Base-by-base conservation (phyloP, 2,113 vertebrate species). In the Ochotona curzoniae region DNA sequence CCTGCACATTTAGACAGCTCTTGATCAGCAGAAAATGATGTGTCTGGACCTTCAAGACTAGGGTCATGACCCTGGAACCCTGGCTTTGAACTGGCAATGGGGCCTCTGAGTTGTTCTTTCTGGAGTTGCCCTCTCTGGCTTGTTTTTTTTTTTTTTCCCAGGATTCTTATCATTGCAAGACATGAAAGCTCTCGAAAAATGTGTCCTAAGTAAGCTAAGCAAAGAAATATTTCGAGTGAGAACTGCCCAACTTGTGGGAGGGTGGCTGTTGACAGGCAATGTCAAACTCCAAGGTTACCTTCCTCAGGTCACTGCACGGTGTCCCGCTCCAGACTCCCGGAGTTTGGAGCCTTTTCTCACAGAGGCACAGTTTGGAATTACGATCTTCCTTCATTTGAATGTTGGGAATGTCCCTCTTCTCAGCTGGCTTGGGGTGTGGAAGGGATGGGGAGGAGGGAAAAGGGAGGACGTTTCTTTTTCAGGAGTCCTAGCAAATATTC, bases 261-360 rank as follows among this genome's bases (percentile, higher is more conserved):
- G 66, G 11, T 25, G 30, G 13, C 38, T 25, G n/a, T 17, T 57
- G 17, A 12, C 26, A 38, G 38, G 20, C 38, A 47, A 20, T 0
- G 2, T 51, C 10, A 10, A 35, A 30, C 30, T 69, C 28, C n/a
- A 10, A 4, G 51, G n/a, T 15, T 14, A 25, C 18, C 2, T 44
- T 44, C 38, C 18, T 47, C 6, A 2, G 0, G 23, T 49, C 51
- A n/a, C 32, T 25, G 12, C 0, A 0, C 28, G 21, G 14, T 15
- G 35, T 26, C 38, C 4, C 1, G 4, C 28, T 12, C 15, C 17
- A n/a, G 13, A n/a, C 66, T 90, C 23, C 28, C 35, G 8, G 67
- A 76, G 93, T 11, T 61, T 8, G 7, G 17, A 20, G 15, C 3
- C 35, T 28, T 32, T 64, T 23, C 20, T 70, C 64, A 44, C 14